Conservation (phyloP, 2,888 invertebrate species). For the Polyommatus iphigenia region DNA sequence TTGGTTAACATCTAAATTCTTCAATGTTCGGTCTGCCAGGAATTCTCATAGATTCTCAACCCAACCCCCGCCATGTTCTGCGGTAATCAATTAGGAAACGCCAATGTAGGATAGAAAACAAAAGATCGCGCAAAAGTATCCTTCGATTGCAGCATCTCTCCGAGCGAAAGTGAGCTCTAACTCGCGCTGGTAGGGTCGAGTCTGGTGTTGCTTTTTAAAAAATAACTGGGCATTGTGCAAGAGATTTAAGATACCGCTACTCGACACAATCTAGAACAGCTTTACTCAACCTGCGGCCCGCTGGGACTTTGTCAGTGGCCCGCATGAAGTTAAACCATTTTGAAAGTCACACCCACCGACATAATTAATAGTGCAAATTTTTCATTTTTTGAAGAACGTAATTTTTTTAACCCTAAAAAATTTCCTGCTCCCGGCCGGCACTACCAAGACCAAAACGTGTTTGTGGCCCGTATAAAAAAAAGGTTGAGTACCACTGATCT, state of each 20-base stretch:
- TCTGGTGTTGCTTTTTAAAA: not conserved
- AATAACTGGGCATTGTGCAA: slow-evolving; percentile 24
- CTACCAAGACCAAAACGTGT: too few relatives aligned
- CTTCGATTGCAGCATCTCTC: not conserved
- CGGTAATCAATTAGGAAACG: slow-evolving; percentile 10
- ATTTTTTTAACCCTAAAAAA: too few relatives aligned
- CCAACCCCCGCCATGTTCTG: not conserved
- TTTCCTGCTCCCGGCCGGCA: too few relatives aligned
- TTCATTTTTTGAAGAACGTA: too few relatives aligned
- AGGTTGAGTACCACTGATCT: not conserved
- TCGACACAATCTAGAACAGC: not conserved
- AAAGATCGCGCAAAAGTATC: slow-evolving; percentile 11
- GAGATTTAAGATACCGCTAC: slow-evolving; percentile 23
- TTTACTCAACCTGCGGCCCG: too few relatives aligned
- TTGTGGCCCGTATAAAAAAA: too few relatives aligned
- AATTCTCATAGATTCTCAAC: not conserved
- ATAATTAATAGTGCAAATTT: too few relatives aligned
- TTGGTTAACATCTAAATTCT: not conserved
- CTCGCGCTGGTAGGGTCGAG: not conserved
- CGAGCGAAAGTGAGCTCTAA: not conserved
- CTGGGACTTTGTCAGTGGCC: too few relatives aligned
- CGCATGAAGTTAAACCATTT: too few relatives aligned
- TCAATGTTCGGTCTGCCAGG: not conserved
- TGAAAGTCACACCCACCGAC: too few relatives aligned
- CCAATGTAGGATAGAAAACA: slow-evolving; percentile 6